Percentiles rank a stretch among this genome's conserved stretches.
Evolutionary conservation across 2,888 invertebrate genomes (phyloP).

Genomic region (Anodontia alba): DNA sequence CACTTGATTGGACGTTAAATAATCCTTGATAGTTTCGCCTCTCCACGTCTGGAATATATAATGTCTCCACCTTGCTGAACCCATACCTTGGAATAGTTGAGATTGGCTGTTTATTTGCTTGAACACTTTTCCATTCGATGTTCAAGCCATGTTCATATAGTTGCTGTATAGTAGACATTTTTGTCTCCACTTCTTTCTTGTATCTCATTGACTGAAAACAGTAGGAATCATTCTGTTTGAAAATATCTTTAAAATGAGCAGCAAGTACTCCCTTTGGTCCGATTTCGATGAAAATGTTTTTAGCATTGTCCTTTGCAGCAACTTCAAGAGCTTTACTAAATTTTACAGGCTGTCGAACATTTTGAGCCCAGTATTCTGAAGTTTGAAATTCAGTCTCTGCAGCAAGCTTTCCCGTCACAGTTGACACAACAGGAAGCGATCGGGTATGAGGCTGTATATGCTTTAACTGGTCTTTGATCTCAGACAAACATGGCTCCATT

Average conservation of each 20-base stretch:
- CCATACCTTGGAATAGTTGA: conserved; percentile 19
- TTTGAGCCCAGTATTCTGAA: conserved; percentile 71
- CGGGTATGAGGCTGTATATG: conserved; percentile 37
- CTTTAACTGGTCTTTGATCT: conserved; percentile 46
- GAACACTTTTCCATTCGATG: conserved; percentile 1
- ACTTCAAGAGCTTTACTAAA: conserved; percentile 64
- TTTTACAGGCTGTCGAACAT: conserved; percentile 68
- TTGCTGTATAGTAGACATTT: not conserved
- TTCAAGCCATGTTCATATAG: conserved; percentile 39
- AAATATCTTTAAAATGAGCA: conserved; percentile 36
- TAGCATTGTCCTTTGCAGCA: conserved; percentile 25
- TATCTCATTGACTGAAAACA: conserved; percentile 39
- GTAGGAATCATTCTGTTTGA: not conserved
- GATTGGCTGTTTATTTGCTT: too few relatives aligned
- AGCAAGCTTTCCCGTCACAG: conserved; percentile 63
- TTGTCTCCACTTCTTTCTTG: conserved; percentile 26
- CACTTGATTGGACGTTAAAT: too few relatives aligned
- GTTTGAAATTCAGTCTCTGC: conserved; percentile 45
- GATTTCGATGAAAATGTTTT: conserved; percentile 72
- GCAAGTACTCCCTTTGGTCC: conserved; percentile 69
- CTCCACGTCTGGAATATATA: not conserved
- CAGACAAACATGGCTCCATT: conserved; percentile 54
- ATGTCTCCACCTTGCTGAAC: not conserved
- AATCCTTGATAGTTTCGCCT: not conserved
- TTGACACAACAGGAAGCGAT: conserved; percentile 60